Evolutionary conservation across 2,888 invertebrate species (phyloP), one percentile per base, ranked within the genome.

Genomic region (Drosophila rubida): DNA sequence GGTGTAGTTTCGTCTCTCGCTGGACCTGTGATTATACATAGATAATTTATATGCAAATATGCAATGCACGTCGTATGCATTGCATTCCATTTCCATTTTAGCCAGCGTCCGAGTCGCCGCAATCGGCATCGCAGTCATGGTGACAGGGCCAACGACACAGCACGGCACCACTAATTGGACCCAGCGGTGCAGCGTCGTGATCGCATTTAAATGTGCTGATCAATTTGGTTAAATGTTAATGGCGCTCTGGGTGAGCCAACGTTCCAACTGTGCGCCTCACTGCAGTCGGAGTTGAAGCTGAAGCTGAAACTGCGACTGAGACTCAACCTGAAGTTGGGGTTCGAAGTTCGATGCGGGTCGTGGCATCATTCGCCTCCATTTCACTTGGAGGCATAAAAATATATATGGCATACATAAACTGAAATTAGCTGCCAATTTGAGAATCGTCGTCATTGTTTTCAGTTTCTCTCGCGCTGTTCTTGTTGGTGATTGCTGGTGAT

Each of bases 121-220:
- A 23, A 9, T 19, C 22, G 13, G 22, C 46, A 48, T 42, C 9
- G 58, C 41, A 51, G 50, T 51, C 50, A 53, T 13, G 41, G 39
- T 54, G 39, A 49, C 49, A 22, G 23, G 22, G 19, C 39, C 22
- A 51, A 42, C 49, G 72, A 44, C 66, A 63, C 74, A 66, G 82
- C 71, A 65, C 49, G 76, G 27, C 27, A 27, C 75, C 82, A 80
- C 81, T 87, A 85, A 85, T 81, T 86, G 84, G 80, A 77, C 83
- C 81, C 84, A 69, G 68, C 62, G 84, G 84, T 72, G 59, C 50
- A 62, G 63, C 75, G 66, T 79, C 82, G 80, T 84, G 86, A 84
- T 86, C 86, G 83, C 79, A 84, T 84, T 84, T 84, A 84, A 84
- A 84, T 86, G 80, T 76, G 83, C 80, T 76, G 80, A 86, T 86